Evolutionary conservation across 2,797 vertebrate species (phyloP), one percentile per base, ranked within the genome.

Genomic region (Anguilla pacifica): DNA sequence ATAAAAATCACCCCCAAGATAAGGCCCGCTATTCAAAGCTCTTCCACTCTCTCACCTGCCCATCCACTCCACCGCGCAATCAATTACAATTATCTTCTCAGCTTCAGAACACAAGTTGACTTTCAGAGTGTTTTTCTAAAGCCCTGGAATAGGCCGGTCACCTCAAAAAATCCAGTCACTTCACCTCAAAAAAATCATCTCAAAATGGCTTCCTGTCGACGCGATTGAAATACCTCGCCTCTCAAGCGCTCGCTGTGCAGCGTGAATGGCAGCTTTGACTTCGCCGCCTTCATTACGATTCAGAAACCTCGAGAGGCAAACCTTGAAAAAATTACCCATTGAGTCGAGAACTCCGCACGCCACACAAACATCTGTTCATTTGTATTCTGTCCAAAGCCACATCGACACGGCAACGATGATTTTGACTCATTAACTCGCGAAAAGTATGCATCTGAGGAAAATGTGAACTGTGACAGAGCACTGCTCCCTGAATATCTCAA

Each of bases 41-140:
- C 67, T 35, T 83, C 49, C 57, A 43, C 87, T 85, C 67, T 35
- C 67, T 64, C 57, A 43, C 53, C 31, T 59, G 9, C 70, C 70
- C 57, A 22, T 39, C 84, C 35, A 35, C 84, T 31, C 39, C 35
- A 43, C 59, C 28, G 87, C 31, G 83, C 67, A 88, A 88, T 88
- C 87, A 85, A 85, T 88, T 72, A 85, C 55, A 88, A 88, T 88
- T 88, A 88, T 84, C 84, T 85, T 85, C 84, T 88, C 74, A 88
- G 85, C 84, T 67, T 39, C 74, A n/a, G 67, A 88, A 70, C 57
- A 43, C 59, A 43, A 85, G 31, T 77, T 70, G 25, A 72, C 70
- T 85, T 70, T 74, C 55, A 79, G 35, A 28, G 85, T 61, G 51
- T 79, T 85, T 55, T 55, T 46, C 43, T 87, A 77, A 49, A 88